phyloP scores from a whole-genome alignment of 2,113 vertebrate species.

The Dicaeum eximium region DNA sequence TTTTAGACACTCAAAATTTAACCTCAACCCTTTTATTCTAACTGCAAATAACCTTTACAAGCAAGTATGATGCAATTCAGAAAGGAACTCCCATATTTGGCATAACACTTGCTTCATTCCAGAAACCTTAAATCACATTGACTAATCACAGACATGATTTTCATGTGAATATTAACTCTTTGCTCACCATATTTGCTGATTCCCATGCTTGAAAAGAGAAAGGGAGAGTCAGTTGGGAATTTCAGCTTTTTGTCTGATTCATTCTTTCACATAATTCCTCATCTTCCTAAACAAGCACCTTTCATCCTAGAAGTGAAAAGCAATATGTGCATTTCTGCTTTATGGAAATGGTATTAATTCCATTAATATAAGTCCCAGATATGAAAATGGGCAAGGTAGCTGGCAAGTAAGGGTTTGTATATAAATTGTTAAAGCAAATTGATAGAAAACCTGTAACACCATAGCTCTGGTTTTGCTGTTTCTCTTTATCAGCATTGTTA shows the following conservation, averaged over 20 bases:
- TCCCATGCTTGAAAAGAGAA: background rate
- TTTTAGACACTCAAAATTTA: conserved; percentile 6
- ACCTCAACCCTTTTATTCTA: background rate
- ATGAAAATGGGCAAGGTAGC: background rate
- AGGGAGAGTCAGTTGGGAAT: background rate
- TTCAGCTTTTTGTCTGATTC: background rate
- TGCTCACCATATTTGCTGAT: background rate
- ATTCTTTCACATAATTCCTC: background rate
- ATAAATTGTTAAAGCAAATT: background rate
- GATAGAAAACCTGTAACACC: background rate
- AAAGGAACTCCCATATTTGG: conserved; percentile 69
- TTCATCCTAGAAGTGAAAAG: background rate
- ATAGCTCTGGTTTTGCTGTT: background rate
- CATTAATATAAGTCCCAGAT: background rate
- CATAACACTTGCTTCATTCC: conserved; percentile 62
- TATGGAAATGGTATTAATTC: background rate
- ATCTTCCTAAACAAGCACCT: background rate
- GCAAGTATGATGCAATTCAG: conserved; percentile 34
- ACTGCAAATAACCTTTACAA: background rate
- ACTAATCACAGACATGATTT: background rate
- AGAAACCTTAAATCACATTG: conserved; percentile 34
- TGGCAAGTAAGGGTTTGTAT: background rate
- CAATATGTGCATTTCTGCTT: background rate
- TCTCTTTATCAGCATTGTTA: background rate
- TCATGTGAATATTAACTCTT: background rate